A percentile compares a stretch with the other conserved stretches of the same genome.
Evolutionary conservation across 2,888 invertebrate species (phyloP).

Genomic region (Globia sparganii): DNA sequence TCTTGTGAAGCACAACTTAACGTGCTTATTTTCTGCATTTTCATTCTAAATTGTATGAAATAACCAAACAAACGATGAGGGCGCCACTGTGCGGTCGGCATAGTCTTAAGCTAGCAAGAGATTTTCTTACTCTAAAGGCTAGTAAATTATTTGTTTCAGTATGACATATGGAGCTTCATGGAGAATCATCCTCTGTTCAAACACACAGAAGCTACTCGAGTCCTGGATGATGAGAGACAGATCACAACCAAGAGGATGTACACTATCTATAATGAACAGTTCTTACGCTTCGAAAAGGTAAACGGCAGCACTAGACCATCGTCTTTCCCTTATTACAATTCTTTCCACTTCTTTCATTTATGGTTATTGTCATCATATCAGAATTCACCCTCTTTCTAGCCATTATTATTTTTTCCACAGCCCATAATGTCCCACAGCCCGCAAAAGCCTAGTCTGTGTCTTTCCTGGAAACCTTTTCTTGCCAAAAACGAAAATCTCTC

Average conservation of each 20-base stretch:
- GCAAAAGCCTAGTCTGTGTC: not conserved
- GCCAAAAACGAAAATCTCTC: not conserved
- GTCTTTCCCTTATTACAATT: not conserved
- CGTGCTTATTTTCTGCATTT: too few species aligned
- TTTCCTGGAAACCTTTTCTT: not conserved
- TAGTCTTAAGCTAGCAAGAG: not conserved
- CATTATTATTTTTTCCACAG: not conserved
- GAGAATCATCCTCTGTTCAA: slow-evolving; percentile 94
- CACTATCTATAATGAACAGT: slow-evolving; percentile 92
- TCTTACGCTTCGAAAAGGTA: slow-evolving; percentile 90
- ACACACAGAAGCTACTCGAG: slow-evolving; percentile 92
- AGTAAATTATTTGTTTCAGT: slow-evolving; percentile 69
- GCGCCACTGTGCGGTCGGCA: too few species aligned
- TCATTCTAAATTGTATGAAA: too few species aligned
- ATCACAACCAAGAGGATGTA: slow-evolving; percentile 91
- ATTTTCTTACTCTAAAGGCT: not conserved
- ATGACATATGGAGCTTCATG: slow-evolving; percentile 91
- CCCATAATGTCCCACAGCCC: not conserved
- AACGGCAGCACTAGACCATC: not conserved
- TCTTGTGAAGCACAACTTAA: too few species aligned
- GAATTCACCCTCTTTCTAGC: not conserved
- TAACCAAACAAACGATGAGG: too few species aligned
- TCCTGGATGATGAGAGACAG: slow-evolving; percentile 90
- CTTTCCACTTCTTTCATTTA: not conserved
- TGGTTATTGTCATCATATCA: not conserved